These are phyloP conservation scores for Scaptomyza flava DNA, from an alignment of 2,888 invertebrate species.

Conservation along the genomic window DNA sequence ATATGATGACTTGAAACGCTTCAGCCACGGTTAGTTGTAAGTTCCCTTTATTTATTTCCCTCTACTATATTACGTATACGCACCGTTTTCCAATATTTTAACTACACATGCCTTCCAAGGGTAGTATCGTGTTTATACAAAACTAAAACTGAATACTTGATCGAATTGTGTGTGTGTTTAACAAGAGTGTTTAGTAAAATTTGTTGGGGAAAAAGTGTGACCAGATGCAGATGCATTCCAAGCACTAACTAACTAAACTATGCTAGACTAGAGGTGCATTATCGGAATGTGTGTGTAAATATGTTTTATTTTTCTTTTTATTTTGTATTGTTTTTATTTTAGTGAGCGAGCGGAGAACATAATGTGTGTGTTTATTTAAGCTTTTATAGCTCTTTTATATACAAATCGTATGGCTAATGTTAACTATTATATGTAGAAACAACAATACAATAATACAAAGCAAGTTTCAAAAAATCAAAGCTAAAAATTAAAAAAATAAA, in stretches of 20 bases:
- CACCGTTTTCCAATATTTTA: conserved; percentile 22
- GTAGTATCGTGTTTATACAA: background rate
- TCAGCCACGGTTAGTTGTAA: conserved; percentile 42
- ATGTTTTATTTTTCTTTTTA: background rate
- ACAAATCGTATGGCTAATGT: conserved; percentile 42
- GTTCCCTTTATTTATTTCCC: background rate
- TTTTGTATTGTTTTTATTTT: conserved; percentile 9
- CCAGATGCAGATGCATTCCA: conserved; percentile 7
- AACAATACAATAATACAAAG: conserved; percentile 19
- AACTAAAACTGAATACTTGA: background rate
- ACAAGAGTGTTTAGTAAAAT: conserved; percentile 1
- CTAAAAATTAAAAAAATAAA: conserved; percentile 31
- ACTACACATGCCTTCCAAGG: conserved; percentile 6
- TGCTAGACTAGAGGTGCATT: conserved; percentile 7
- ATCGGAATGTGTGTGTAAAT: conserved; percentile 3
- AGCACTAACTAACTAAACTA: conserved; percentile 19
- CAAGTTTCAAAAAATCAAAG: conserved; percentile 40
- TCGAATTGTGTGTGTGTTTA: conserved; percentile 5
- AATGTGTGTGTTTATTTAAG: conserved; percentile 10
- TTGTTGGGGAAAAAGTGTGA: conserved; percentile 4
- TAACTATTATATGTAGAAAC: conserved; percentile 17
- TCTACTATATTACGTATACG: conserved; percentile 37
- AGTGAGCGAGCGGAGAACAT: conserved; percentile 20
- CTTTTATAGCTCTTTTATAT: conserved; percentile 39
- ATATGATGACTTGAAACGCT: conserved; percentile 1